phyloP scores from a whole-genome alignment of 2,797 vertebrate species.

The Emys orbicularis region DNA sequence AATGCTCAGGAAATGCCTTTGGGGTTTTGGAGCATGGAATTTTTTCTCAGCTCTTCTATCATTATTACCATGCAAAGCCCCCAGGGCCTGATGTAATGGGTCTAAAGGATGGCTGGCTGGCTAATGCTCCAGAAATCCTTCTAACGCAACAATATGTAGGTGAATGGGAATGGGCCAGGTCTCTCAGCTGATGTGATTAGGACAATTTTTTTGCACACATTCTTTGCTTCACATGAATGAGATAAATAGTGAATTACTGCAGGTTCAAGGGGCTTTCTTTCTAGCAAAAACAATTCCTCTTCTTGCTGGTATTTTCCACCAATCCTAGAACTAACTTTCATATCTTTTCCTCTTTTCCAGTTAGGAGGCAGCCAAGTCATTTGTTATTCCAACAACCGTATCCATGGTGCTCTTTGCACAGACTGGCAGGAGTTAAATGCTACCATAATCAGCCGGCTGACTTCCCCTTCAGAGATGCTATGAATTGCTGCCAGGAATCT shows the following conservation, averaged over 20 bases:
- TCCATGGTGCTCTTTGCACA: neutral
- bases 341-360: neutral
- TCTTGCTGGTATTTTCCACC: neutral
- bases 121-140: neutral
- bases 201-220: neutral
- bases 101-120: neutral
- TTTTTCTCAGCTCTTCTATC: neutral
- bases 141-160: neutral
- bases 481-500: neutral
- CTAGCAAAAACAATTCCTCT: neutral
- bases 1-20: neutral
- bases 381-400: neutral
- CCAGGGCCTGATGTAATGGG: neutral
- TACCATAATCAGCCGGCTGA: neutral
- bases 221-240: neutral
- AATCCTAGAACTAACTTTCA: neutral
- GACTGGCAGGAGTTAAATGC: rapidly evolving
- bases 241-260: slow-evolving; percentile 4
- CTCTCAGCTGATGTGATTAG: neutral
- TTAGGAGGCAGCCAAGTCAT: neutral
- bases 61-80: neutral
- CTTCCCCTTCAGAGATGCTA: neutral
- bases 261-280: neutral
- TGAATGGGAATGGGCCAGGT: neutral
- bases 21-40: rapidly evolving